Evolutionary conservation across 2,797 vertebrate genomes (phyloP).

Genomic region (Helarctos malayanus): DNA sequence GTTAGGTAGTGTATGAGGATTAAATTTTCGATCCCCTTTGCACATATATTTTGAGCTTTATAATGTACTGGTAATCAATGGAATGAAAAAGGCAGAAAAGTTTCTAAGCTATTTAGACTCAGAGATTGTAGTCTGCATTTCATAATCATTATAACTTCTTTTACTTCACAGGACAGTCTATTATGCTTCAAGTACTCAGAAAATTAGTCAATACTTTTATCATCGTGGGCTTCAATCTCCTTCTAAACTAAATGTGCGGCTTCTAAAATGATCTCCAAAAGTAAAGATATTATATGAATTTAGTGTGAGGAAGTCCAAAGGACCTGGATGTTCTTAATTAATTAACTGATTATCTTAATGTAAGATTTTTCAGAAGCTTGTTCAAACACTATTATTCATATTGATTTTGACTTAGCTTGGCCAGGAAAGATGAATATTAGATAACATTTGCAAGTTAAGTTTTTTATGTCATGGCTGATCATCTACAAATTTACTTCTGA

Average conservation of each 20-base stretch:
- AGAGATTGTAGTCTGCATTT: constrained; percentile 40
- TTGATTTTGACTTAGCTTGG: not conserved
- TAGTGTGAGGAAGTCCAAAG: not conserved
- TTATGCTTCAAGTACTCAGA: constrained; percentile 55
- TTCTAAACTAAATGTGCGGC: constrained; percentile 15
- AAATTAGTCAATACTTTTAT: constrained; percentile 52
- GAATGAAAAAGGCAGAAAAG: not conserved
- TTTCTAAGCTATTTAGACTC: constrained; percentile 44
- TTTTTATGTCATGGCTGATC: not conserved
- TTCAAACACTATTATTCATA: constrained; percentile 1
- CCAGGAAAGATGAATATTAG: not conserved
- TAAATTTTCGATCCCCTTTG: not conserved
- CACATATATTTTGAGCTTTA: not conserved
- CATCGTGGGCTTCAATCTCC: not conserved
- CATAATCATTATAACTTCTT: constrained; percentile 54
- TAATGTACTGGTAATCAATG: not conserved
- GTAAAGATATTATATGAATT: not conserved
- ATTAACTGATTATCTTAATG: not conserved
- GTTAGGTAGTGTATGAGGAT: not conserved
- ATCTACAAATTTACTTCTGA: constrained; percentile 23
- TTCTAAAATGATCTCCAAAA: not conserved
- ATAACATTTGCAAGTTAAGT: not conserved
- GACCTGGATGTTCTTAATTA: not conserved
- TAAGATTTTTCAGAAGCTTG: constrained; percentile 3
- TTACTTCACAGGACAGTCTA: constrained; percentile 13